Base-by-base conservation (phyloP, 1,140 invertebrate genomes). In the Venustaconcha ellipsiformis region DNA sequence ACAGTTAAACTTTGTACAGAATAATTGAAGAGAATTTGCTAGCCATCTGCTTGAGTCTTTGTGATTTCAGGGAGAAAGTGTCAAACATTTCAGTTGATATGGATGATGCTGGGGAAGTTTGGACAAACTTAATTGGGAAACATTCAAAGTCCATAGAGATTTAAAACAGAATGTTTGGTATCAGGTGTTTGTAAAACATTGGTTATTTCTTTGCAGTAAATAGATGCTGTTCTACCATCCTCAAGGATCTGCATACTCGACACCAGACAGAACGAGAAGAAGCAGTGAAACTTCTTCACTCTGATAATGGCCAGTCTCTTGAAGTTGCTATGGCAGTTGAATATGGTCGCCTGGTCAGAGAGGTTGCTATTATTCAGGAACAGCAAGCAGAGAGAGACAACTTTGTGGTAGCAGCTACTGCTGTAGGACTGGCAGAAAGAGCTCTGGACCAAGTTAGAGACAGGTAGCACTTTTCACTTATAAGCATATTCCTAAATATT, bases 371-470 rank as follows among this genome's bases (percentile, higher is more conserved):
- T 6, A 67, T 77, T n/a, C 70, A 72, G 18, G 78, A 83, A 37
- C 79, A 83, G 48, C 67, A 18, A 15, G 71, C 62, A 14, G 37
- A 11, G 37, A 48, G 37, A 48, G 37, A 48, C 37, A 48, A 48
- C 37, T 84, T 85, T 62, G 60, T 72, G n/a, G 65, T 72, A 12
- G 70, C 80, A 26, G 77, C 85, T 13, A 60, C 85, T n/a, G 79
- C 84, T 20, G 79, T 83, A 14, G 84, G 85, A 14, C 65, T 87
- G 37, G 81, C 82, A 20, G 85, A 87, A 60, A 76, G 85, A 72
- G 76, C 67, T 14, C 79, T 85, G 70, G 67, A 72, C 14, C 79
- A 80, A 62, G 82, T 70, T 63, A 69, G 78, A 14, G 78, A 74
- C 66, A 83, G 82, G 78, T 84, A 71, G 26, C 55, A 57, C 20